Evolutionary conservation across 2,113 vertebrate species (phyloP).

Genomic region (Mola mola): DNA sequence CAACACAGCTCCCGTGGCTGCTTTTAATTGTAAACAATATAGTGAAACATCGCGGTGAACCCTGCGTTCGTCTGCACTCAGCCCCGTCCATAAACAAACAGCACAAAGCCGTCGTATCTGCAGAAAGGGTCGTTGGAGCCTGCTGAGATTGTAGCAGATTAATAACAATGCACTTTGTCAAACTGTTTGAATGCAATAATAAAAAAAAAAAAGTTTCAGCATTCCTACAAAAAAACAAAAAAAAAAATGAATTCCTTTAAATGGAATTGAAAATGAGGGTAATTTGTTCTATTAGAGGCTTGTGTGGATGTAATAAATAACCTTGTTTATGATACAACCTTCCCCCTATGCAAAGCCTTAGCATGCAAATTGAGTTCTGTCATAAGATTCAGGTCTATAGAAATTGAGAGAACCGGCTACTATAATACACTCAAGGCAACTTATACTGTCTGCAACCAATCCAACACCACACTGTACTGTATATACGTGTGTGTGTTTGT

Average conservation of each 20-base stretch:
- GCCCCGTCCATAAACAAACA: constrained; percentile 48
- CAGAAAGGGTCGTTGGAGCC: constrained; percentile 20
- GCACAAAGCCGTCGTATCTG: constrained; percentile 31
- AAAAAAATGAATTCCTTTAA: neutral
- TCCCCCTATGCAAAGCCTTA: constrained; percentile 56
- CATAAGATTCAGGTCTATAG: constrained; percentile 51
- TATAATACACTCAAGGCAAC: constrained; percentile 8
- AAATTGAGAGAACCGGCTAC: constrained; percentile 37
- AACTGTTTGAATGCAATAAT: neutral
- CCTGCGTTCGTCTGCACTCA: constrained; percentile 51
- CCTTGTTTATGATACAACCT: constrained; percentile 63
- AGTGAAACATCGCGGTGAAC: constrained; percentile 64
- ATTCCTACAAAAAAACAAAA: neutral
- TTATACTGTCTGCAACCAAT: too few species aligned
- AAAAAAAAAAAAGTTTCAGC: neutral
- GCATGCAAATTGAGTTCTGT: constrained; percentile 68
- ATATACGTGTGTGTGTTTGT: too few species aligned
- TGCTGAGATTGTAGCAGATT: neutral
- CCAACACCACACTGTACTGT: too few species aligned
- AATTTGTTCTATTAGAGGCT: constrained; percentile 38
- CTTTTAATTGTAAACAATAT: constrained; percentile 74
- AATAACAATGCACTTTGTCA: neutral
- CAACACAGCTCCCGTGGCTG: constrained; percentile 63
- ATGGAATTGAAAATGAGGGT: constrained; percentile 2
- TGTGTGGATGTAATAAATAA: constrained; percentile 59